phyloP scores from a whole-genome alignment of 2,888 invertebrate genomes.

The Nemotelus pantherinus region DNA sequence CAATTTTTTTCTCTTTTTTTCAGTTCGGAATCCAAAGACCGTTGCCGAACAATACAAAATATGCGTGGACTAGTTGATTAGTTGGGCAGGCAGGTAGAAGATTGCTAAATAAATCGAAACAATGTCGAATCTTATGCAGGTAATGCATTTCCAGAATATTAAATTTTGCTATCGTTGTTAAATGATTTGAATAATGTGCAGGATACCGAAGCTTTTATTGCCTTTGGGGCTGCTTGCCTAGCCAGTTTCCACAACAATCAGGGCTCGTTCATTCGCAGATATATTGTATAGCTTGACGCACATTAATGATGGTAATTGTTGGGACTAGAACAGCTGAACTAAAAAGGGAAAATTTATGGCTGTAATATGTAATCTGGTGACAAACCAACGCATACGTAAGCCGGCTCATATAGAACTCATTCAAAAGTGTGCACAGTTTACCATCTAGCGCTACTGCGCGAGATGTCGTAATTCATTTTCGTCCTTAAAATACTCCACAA shows the following conservation, averaged over 20 bases:
- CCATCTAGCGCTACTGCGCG: background rate
- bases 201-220: constrained; percentile 21
- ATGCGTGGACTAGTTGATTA: background rate
- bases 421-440: background rate
- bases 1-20: constrained; percentile 11
- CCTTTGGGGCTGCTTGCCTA: background rate
- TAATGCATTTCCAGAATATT: constrained; percentile 34
- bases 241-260: background rate
- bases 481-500: constrained; percentile 25
- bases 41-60: background rate
- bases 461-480: constrained; percentile 40
- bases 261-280: background rate
- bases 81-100: background rate
- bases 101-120: background rate
- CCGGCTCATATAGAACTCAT: background rate
- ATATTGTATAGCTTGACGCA: background rate
- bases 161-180: constrained; percentile 34
- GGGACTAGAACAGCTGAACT: background rate
- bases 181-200: constrained; percentile 30
- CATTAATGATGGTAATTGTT: background rate
- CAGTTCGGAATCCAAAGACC: no score
- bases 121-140: background rate
- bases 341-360: constrained; percentile 27
- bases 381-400: constrained; percentile 21
- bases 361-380: constrained; percentile 29